Evolutionary conservation across 2,888 invertebrate species (phyloP), one percentile per base, ranked within the genome.

Genomic region (Tetheella fluctuosa): DNA sequence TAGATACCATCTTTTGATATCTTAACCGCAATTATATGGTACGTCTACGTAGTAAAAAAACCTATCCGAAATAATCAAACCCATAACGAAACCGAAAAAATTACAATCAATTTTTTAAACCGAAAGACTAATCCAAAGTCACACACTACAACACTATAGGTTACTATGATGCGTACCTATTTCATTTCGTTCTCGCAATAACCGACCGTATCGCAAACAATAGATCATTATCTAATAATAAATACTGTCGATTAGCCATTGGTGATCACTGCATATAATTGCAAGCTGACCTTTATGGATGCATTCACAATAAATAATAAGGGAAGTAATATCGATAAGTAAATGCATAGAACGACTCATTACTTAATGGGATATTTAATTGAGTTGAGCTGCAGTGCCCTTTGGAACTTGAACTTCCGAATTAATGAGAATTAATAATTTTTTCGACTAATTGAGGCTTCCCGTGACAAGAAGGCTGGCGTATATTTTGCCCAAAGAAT

Each of bases 141-240:
- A 30, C 30, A 30, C 30, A 10, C 7, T 30, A 15, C 17, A 42
- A 17, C 17, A 42, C 42, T 42, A 42, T 42, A 4, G 17, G 2
- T 37, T 1, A 48, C 10, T 48, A 8, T 48, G 10, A 48, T 48
- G 48, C 48, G 48, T 10, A 20, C n/a, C n/a, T n/a, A n/a, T n/a
- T n/a, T n/a, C n/a, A n/a, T 48, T 57, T 25, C 25, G 23, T 57
- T 42, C 57, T 28, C n/a, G n/a, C 57, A 48, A 23, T 57, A 28
- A 52, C 48, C 6, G n/a, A n/a, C 52, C 54, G 20, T 63, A 61
- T 23, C 13, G 48, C 59, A 61, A 69, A 76, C 76, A 77, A 77
- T 77, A 61, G 64, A 59, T 73, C 76, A 73, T 77, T 76, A 75
- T 59, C 54, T 61, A 69, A 66, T 63, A 54, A 39, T 37, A 4